Conservation (phyloP, 2,113 vertebrate genomes). For the Coracopsis vasa region DNA sequence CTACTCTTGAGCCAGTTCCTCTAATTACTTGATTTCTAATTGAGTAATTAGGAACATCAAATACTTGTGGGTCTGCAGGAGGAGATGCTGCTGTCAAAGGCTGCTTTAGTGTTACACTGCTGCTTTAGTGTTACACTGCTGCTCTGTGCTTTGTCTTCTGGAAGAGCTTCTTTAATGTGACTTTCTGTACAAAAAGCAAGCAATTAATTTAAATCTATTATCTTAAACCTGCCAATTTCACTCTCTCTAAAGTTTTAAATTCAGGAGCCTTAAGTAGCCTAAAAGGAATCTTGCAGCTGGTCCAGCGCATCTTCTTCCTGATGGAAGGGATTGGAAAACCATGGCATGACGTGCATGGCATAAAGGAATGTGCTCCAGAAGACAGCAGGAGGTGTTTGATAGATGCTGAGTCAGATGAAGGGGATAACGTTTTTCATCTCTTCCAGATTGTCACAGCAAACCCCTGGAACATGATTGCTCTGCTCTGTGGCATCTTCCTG, state of each 20-base stretch:
- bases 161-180: background rate
- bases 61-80: background rate
- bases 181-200: background rate
- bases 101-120: background rate
- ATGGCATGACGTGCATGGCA: background rate
- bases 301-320: background rate
- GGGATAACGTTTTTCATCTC: background rate
- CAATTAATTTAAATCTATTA: background rate
- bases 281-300: background rate
- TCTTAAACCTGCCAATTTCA: background rate
- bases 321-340: background rate
- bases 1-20: background rate
- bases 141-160: background rate
- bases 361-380: background rate
- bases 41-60: background rate
- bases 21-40: background rate
- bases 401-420: background rate
- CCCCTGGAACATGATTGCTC: conserved; percentile 91
- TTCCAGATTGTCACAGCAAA: conserved; percentile 94
- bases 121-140: background rate
- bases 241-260: background rate
- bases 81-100: background rate
- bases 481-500: conserved; percentile 95
- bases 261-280: background rate
- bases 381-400: background rate